Percentiles rank a stretch among this genome's conserved stretches.
These are phyloP conservation scores for Drosophila pseudotakahashii DNA, from an alignment of 2,888 invertebrate species.

Conservation along the genomic window DNA sequence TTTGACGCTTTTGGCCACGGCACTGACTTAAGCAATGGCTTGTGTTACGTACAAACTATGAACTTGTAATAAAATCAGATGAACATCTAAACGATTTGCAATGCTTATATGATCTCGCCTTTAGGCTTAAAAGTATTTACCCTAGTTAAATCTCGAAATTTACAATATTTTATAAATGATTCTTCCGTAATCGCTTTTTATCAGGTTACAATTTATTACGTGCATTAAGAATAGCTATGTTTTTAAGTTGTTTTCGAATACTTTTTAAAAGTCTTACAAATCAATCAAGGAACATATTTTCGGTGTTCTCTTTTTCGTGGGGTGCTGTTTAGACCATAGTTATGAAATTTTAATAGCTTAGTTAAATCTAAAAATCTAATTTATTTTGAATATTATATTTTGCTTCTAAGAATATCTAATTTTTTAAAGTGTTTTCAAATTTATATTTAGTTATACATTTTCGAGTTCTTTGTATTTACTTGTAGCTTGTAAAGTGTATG, in stretches of 20 bases:
- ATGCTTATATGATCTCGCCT: background rate
- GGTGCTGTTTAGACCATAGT: no score
- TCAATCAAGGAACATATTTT: background rate
- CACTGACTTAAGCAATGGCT: constrained; percentile 7
- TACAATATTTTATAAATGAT: no score
- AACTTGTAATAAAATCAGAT: constrained; percentile 25
- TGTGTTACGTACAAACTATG: constrained; percentile 6
- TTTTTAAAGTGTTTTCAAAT: no score
- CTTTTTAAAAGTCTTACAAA: background rate
- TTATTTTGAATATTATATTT: background rate
- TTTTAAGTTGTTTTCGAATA: background rate
- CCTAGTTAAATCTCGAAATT: background rate
- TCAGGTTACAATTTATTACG: background rate
- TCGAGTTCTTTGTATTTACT: background rate
- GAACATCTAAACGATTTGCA: constrained; percentile 1
- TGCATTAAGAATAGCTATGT: background rate
- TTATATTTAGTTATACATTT: background rate
- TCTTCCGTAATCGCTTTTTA: background rate
- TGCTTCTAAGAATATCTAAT: background rate
- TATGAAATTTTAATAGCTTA: background rate
- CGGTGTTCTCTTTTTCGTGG: no score
- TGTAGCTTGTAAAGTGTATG: background rate
- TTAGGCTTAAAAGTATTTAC: background rate
- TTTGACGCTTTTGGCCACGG: constrained; percentile 2
- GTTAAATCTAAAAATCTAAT: background rate